These are phyloP conservation scores for Heteropelma amictum DNA, from an alignment of 2,888 invertebrate species.

Conservation along the genomic window DNA sequence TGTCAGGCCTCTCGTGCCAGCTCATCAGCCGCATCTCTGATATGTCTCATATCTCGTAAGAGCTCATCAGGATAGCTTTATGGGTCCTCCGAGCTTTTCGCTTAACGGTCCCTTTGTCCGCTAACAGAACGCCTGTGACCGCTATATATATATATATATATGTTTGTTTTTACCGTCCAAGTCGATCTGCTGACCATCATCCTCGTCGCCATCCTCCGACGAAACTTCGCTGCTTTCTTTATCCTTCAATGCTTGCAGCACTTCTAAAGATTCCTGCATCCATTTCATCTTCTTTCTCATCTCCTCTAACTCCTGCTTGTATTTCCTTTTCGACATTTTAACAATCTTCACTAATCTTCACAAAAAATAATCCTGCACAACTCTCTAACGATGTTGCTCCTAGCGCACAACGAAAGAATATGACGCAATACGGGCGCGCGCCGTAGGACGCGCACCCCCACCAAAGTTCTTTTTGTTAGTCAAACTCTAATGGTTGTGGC, in stretches of 20 bases:
- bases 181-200: conserved; percentile 1
- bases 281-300: not conserved
- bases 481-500: too few species aligned
- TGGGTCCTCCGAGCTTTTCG: too few species aligned
- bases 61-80: conserved; percentile 15
- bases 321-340: not conserved
- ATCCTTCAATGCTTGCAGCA: not conserved
- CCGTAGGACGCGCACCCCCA: too few species aligned
- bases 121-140: too few species aligned
- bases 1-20: conserved; percentile 13
- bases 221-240: not conserved
- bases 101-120: too few species aligned
- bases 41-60: not conserved
- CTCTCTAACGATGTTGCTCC: not conserved
- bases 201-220: not conserved
- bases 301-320: not conserved
- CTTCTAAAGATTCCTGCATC: not conserved
- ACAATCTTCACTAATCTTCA: not conserved
- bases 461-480: too few species aligned
- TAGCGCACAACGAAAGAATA: conserved; percentile 28
- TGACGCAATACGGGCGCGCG: too few species aligned
- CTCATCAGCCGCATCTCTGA: conserved; percentile 24
- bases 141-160: too few species aligned
- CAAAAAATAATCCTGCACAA: not conserved
- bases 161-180: conserved; percentile 11